These are phyloP conservation scores for Aphis gossypii DNA, from an alignment of 1,140 invertebrate species.

Conservation along the genomic window DNA sequence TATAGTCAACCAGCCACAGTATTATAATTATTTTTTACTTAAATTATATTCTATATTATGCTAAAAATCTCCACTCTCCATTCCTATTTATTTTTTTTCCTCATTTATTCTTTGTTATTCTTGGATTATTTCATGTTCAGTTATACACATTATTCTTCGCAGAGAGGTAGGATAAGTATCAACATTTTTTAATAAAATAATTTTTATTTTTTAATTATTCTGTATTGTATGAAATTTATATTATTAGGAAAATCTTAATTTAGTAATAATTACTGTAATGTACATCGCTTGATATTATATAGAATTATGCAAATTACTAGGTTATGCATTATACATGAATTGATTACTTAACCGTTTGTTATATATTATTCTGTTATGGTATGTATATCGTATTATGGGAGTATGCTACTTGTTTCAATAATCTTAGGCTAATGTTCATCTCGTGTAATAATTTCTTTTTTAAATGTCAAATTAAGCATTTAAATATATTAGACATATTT, in stretches of 20 bases:
- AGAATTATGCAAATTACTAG: conserved; percentile 7
- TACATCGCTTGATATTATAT: background rate
- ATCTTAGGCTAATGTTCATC: background rate
- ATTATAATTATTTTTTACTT: background rate
- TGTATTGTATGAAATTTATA: background rate
- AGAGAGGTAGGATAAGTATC: background rate
- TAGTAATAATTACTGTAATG: background rate
- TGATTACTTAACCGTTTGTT: background rate
- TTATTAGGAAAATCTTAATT: conserved; percentile 7
- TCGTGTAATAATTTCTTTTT: background rate
- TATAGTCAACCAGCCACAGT: background rate
- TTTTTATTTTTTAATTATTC: background rate
- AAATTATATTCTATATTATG: background rate
- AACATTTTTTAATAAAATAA: background rate
- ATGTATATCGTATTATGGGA: background rate
- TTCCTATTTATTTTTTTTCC: background rate
- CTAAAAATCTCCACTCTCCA: background rate
- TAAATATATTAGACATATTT: background rate
- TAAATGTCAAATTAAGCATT: background rate
- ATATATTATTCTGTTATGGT: conserved; percentile 1
- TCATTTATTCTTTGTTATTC: background rate
- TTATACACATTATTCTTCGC: background rate
- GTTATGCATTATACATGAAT: conserved; percentile 3
- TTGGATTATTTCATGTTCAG: background rate
- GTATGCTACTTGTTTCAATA: background rate